phyloP scores from a whole-genome alignment of 30 jellyfish, hydroid and myxozoan genomes.

The Chrysaora quinquecirrha region DNA sequence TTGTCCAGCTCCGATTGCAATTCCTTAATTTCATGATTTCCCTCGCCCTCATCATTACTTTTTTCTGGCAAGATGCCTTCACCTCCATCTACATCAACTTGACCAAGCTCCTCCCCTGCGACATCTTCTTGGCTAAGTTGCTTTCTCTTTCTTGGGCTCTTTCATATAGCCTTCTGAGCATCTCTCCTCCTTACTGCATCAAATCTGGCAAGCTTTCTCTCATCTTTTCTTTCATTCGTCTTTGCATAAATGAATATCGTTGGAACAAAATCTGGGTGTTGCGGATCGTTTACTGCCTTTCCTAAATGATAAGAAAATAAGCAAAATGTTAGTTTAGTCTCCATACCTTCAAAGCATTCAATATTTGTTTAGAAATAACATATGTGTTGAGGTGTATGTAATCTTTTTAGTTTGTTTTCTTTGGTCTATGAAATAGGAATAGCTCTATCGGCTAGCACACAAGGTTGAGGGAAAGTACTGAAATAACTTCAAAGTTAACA shows the following conservation, averaged over 20 bases:
- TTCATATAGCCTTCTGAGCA: not conserved
- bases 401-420: too few relatives aligned
- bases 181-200: constrained; percentile 3
- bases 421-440: too few relatives aligned
- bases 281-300: not conserved
- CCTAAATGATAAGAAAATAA: not conserved
- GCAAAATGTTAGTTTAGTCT: not conserved
- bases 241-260: not conserved
- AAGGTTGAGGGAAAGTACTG: too few relatives aligned
- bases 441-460: too few relatives aligned
- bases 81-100: not conserved
- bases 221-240: not conserved
- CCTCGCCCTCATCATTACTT: not conserved
- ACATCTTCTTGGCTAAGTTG: not conserved
- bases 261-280: constrained; percentile 1
- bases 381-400: too few relatives aligned
- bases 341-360: not conserved
- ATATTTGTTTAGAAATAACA: too few relatives aligned
- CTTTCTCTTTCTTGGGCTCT: constrained; percentile 1
- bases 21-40: not conserved
- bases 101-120: not conserved
- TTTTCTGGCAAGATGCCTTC: too few relatives aligned
- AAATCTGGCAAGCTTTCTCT: not conserved
- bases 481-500: too few relatives aligned
- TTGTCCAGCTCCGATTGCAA: not conserved